These are phyloP conservation scores for Caenorhabditis afra DNA, from an alignment of 2,888 invertebrate species.

Conservation along the genomic window DNA sequence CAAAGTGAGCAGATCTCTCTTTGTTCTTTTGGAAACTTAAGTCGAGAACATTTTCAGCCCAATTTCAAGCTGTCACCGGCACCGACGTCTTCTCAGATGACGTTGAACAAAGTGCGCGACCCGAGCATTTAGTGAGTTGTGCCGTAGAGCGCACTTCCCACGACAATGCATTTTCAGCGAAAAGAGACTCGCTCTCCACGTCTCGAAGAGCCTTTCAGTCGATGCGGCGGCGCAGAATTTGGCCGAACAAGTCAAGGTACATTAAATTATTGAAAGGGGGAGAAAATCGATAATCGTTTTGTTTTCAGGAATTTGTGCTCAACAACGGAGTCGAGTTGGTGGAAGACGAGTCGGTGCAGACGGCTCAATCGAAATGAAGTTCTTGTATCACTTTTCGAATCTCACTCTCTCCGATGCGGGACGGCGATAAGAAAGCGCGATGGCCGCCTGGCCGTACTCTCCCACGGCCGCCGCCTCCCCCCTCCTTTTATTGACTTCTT, in stretches of 20 bases:
- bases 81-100: slow-evolving; percentile 51
- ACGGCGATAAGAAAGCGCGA: slow-evolving; percentile 6
- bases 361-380: slow-evolving; percentile 30
- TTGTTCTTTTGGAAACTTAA: too few species aligned
- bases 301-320: slow-evolving; percentile 34
- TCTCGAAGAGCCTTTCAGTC: slow-evolving; percentile 25
- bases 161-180: slow-evolving; percentile 34
- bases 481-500: slow-evolving; percentile 45
- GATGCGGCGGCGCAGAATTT: slow-evolving; percentile 44
- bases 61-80: slow-evolving; percentile 35
- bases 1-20: slow-evolving; percentile 11
- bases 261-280: too few species aligned
- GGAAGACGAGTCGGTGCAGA: slow-evolving; percentile 30
- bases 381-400: slow-evolving; percentile 7
- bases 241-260: slow-evolving; percentile 54
- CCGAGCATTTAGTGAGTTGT: slow-evolving; percentile 29
- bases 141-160: not conserved
- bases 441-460: slow-evolving; percentile 17
- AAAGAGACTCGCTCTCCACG: slow-evolving; percentile 24
- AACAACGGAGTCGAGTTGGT: slow-evolving; percentile 33
- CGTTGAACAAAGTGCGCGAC: slow-evolving; percentile 44
- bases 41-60: slow-evolving; percentile 35
- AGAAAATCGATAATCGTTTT: not conserved
- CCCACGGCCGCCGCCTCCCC: slow-evolving; percentile 23
- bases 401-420: slow-evolving; percentile 10